Evolutionary conservation across 2,797 vertebrate species (phyloP), one percentile per base, ranked within the genome.

Genomic region (Poeciliopsis turneri): DNA sequence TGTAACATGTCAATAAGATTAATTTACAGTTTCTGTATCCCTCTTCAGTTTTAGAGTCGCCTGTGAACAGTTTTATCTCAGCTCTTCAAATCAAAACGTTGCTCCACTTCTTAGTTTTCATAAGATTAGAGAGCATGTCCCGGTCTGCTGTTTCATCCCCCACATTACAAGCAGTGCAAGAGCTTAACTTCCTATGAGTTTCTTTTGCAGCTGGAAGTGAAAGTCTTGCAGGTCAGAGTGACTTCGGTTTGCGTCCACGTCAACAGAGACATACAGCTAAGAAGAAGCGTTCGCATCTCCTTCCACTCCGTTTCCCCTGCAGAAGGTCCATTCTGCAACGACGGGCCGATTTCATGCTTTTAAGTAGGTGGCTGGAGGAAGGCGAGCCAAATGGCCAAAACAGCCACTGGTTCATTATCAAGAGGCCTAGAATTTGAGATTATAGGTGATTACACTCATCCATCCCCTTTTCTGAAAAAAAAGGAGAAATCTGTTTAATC

Each of bases 391-490:
- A 90, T 89, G 88, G 85, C 88, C 71, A 33, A 89, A 93, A 90
- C 90, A 83, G 90, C 86, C 87, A 77, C 84, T 90, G 87, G 90
- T 95, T 94, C 86, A 93, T 94, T 92, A 95, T 94, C 95, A 93
- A 92, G 93, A 93, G 93, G 85, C 93, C 90, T 92, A 93, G 95
- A 95, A 96, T 96, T 95, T 93, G 92, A 95, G 95, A 95, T 96
- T 95, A 96, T 94, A 95, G 93, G 90, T 95, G 93, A 95, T 94
- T 95, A 95, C 89, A 90, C 92, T 93, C 91, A 94, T 93, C 92
- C 94, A 86, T 91, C 93, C 93, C 93, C 90, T 91, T 92, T 93
- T 88, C 84, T 86, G 87, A 90, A 90, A 90, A 92, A 77, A 93
- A 82, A 82, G 71, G 79, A 82, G 74, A 93, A 95, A 94, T 94